phyloP scores from a whole-genome alignment of 2,797 vertebrate species.

The Gymnocypris eckloni region DNA sequence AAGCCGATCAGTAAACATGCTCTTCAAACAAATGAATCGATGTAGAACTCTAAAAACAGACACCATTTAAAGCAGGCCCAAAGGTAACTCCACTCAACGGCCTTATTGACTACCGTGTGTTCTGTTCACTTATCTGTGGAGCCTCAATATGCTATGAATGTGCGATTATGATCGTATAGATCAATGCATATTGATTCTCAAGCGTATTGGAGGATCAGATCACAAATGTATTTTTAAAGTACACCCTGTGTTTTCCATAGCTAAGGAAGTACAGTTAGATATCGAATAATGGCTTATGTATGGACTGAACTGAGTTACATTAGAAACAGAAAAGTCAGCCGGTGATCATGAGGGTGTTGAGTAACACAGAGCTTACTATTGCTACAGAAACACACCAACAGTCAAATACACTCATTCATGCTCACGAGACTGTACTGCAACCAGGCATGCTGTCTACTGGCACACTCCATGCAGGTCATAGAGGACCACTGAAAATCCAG shows the following conservation, averaged over 20 bases:
- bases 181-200: conserved; percentile 30
- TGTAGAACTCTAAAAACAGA: conserved; percentile 15
- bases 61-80: conserved; percentile 1
- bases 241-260: neutral
- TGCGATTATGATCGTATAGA: conserved; percentile 19
- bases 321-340: neutral
- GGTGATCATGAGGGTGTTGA: conserved; percentile 20
- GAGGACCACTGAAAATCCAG: conserved; percentile 6
- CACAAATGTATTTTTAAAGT: conserved; percentile 10
- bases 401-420: conserved; percentile 9
- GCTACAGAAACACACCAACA: neutral
- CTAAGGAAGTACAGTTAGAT: conserved; percentile 8
- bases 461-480: neutral
- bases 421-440: conserved; percentile 32
- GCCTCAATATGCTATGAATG: neutral
- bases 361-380: conserved; percentile 35
- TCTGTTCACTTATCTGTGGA: neutral
- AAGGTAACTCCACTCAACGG: neutral
- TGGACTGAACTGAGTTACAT: neutral
- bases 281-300: neutral
- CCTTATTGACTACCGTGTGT: conserved; percentile 6
- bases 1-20: conserved; percentile 38
- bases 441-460: neutral
- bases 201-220: neutral
- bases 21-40: conserved; percentile 44